These are phyloP conservation scores for Tromatobia lineatoria DNA, from an alignment of 2,888 invertebrate species.

Conservation along the genomic window DNA sequence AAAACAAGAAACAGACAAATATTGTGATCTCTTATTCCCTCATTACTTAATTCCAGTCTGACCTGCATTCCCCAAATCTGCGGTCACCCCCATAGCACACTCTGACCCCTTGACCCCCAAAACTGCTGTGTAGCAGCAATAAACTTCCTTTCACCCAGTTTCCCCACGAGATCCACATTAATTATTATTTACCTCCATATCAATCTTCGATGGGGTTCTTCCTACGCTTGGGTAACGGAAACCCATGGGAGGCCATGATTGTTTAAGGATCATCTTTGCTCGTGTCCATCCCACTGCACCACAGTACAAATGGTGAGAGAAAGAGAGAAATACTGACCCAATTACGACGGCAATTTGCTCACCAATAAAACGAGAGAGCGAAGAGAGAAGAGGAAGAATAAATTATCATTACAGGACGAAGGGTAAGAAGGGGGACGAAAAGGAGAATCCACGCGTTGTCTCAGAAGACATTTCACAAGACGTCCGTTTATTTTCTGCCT, in stretches of 20 bases:
- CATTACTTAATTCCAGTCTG: background rate
- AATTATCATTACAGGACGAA: conserved; percentile 43
- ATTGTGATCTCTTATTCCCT: background rate
- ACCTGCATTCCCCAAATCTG: background rate
- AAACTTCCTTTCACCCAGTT: conserved; percentile 7
- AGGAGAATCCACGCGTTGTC: background rate
- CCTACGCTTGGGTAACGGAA: background rate
- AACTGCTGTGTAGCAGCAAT: too few relatives aligned
- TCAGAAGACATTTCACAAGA: conserved; percentile 51
- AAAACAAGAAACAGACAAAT: background rate
- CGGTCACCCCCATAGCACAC: background rate
- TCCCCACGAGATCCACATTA: conserved; percentile 27
- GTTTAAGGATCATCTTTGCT: conserved; percentile 32
- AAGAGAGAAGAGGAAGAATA: conserved; percentile 61
- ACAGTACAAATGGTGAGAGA: background rate
- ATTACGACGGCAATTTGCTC: conserved; percentile 51
- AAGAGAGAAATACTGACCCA: conserved; percentile 55
- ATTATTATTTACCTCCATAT: conserved; percentile 40
- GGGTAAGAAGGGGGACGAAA: too few relatives aligned
- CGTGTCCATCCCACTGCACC: conserved; percentile 27
- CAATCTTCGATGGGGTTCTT: conserved; percentile 28
- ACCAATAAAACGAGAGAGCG: conserved; percentile 34
- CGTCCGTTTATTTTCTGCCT: conserved; percentile 38
- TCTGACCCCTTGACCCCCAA: background rate
- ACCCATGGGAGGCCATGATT: conserved; percentile 9